A percentile compares a stretch with the other conserved stretches of the same genome.
phyloP scores from a whole-genome alignment of 2,888 invertebrate genomes.

The Sclerodermus sp. region DNA sequence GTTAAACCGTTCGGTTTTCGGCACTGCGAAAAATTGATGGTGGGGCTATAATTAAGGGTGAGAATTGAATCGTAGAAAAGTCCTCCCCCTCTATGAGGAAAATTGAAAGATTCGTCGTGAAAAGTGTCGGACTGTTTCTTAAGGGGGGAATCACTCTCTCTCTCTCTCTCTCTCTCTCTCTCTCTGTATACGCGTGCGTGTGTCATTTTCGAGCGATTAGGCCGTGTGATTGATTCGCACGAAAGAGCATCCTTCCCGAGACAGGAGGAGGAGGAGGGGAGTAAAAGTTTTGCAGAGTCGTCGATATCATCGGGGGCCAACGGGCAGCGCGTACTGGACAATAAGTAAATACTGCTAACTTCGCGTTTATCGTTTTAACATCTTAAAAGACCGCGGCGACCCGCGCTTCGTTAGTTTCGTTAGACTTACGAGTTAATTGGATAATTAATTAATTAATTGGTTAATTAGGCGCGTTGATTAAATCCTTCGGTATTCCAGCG shows the following conservation, averaged over 20 bases:
- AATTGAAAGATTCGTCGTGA: background rate
- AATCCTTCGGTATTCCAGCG: slow-evolving; percentile 5
- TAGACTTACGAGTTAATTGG: slow-evolving; percentile 31
- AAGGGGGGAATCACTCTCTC: background rate
- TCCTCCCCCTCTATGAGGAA: too few relatives aligned
- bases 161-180: too few relatives aligned
- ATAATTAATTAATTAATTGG: slow-evolving; percentile 38
- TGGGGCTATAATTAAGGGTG: too few relatives aligned
- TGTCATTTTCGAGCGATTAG: too few relatives aligned
- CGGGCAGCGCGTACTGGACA: slow-evolving; percentile 24
- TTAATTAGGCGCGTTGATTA: slow-evolving; percentile 47
- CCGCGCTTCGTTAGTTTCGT: slow-evolving; percentile 3
- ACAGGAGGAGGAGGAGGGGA: too few relatives aligned
- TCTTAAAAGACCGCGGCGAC: background rate
- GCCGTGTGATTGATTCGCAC: too few relatives aligned
- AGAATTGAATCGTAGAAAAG: too few relatives aligned
- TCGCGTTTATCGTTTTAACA: background rate
- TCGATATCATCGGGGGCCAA: slow-evolving; percentile 5
- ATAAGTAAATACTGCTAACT: slow-evolving; percentile 25
- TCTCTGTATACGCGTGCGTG: too few relatives aligned
- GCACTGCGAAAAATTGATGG: background rate
- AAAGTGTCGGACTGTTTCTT: background rate
- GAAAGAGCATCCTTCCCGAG: too few relatives aligned
- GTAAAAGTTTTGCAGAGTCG: too few relatives aligned
- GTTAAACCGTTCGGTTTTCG: background rate